A percentile compares a stretch with the other conserved stretches of the same genome.
Conservation (phyloP, 2,888 invertebrate species). For the Epirrhoe alternata region DNA sequence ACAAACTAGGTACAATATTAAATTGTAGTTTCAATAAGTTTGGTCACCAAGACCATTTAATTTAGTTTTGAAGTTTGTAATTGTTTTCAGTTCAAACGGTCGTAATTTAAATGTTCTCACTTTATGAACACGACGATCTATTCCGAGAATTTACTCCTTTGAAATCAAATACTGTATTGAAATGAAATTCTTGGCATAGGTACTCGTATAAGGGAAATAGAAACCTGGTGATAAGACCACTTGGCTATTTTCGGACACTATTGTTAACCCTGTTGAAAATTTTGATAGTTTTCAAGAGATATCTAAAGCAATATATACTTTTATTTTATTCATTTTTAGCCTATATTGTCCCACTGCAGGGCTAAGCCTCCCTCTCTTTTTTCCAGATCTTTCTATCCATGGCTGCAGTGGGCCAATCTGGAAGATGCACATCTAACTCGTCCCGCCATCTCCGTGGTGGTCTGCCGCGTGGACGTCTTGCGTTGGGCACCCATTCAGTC, state of each 20-base stretch:
- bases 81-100: not conserved
- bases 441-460: too few species aligned
- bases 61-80: not conserved
- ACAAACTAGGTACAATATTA: not conserved
- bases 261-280: not conserved
- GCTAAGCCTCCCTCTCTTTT: too few species aligned
- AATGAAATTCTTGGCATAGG: not conserved
- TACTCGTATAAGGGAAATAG: not conserved
- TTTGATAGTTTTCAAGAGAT: not conserved
- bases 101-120: not conserved
- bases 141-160: slow-evolving; percentile 12
- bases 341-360: too few species aligned
- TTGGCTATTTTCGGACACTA: not conserved
- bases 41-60: not conserved
- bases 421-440: too few species aligned
- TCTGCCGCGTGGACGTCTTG: too few species aligned
- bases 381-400: too few species aligned
- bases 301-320: not conserved
- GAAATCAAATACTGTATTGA: slow-evolving; percentile 10
- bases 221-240: not conserved
- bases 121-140: not conserved
- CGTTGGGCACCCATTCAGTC: too few species aligned
- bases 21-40: not conserved
- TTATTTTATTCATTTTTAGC: too few species aligned
- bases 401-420: too few species aligned